Evolutionary conservation across 2,888 invertebrate species (phyloP).

Genomic region (Watsonalla binaria): DNA sequence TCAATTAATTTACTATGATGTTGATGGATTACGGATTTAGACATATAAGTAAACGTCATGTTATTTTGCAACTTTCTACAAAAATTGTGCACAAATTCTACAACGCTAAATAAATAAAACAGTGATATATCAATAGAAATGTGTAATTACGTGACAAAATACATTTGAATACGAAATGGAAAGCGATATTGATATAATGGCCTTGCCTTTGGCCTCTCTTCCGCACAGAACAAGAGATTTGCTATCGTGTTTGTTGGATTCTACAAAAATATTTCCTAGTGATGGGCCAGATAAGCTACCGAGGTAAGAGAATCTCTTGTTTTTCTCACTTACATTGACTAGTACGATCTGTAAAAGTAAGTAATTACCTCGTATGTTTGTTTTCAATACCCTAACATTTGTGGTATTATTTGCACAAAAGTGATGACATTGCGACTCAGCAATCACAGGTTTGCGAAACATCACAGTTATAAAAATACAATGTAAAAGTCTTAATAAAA

Average conservation of each 20-base stretch:
- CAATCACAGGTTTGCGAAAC: too few relatives aligned
- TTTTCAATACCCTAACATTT: too few relatives aligned
- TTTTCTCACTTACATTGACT: not conserved
- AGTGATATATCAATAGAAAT: slow-evolving; percentile 1
- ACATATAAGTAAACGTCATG: too few relatives aligned
- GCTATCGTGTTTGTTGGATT: slow-evolving; percentile 81
- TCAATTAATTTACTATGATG: too few relatives aligned
- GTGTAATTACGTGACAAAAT: not conserved
- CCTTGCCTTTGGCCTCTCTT: slow-evolving; percentile 60
- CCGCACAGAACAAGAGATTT: slow-evolving; percentile 64
- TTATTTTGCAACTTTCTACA: too few relatives aligned
- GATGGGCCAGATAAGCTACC: slow-evolving; percentile 61
- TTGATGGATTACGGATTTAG: too few relatives aligned
- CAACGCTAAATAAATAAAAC: not conserved
- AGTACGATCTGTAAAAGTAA: not conserved
- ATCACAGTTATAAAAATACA: too few relatives aligned
- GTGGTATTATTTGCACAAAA: too few relatives aligned
- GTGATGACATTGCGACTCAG: too few relatives aligned
- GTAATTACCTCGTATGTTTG: too few relatives aligned
- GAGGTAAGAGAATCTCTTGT: slow-evolving; percentile 29
- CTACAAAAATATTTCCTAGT: slow-evolving; percentile 81
- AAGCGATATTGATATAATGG: slow-evolving; percentile 40
- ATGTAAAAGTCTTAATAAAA: too few relatives aligned
- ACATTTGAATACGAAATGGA: slow-evolving; percentile 23
- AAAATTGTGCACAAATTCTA: too few relatives aligned